A percentile compares a stretch with the other conserved stretches of the same genome.
phyloP scores from a whole-genome alignment of 2,888 invertebrate species.

The Drosophila leonis region DNA sequence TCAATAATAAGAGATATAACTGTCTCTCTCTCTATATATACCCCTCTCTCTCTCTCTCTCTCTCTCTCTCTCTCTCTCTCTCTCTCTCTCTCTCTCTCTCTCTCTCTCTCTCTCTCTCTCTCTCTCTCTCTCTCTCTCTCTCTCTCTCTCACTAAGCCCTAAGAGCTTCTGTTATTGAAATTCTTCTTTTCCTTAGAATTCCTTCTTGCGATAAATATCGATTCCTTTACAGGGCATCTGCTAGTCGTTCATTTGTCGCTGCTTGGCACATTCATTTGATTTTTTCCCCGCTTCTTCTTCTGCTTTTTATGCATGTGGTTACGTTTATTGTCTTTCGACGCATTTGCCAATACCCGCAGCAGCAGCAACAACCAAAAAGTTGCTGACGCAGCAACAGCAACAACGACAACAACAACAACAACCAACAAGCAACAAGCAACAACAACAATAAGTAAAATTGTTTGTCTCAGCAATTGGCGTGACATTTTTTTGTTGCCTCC shows the following conservation, averaged over 20 bases:
- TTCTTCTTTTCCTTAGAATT: neutral
- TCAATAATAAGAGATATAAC: too few species aligned
- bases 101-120: neutral
- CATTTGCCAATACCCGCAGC: slow-evolving; percentile 57
- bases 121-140: neutral
- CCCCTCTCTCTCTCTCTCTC: neutral
- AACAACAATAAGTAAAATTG: slow-evolving; percentile 51
- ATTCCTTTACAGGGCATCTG: slow-evolving; percentile 1
- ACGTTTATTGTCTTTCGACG: slow-evolving; percentile 68
- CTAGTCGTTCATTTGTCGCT: neutral
- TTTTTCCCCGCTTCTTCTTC: neutral
- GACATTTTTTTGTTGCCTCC: slow-evolving; percentile 27
- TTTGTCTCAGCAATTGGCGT: slow-evolving; percentile 68
- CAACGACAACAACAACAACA: slow-evolving; percentile 16
- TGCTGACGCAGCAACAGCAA: slow-evolving; percentile 56
- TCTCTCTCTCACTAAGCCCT: neutral
- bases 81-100: neutral
- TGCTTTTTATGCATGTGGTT: slow-evolving; percentile 48
- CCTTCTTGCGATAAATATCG: too few species aligned
- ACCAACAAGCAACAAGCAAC: slow-evolving; percentile 6
- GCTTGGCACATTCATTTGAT: neutral
- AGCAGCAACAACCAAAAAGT: slow-evolving; percentile 37
- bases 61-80: neutral
- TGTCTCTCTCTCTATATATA: too few species aligned
- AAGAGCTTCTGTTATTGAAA: too few species aligned